Conservation (phyloP, 2,888 invertebrate species). For the Microplitis manilae region DNA sequence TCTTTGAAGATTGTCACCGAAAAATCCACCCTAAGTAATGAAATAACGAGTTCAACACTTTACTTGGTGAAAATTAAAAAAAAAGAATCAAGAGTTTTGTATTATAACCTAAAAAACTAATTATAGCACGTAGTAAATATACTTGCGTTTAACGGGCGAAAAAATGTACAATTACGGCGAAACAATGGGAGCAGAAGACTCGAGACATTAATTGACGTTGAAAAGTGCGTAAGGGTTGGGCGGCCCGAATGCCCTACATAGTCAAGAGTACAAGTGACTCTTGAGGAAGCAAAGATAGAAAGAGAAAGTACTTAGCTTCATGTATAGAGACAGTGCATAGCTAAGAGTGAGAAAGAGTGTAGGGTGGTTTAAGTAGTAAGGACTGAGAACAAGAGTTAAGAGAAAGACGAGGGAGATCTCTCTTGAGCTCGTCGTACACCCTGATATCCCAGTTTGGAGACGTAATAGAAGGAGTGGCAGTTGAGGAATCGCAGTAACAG, state of each 20-base stretch:
- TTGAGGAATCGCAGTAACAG: neutral
- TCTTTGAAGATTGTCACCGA: too few relatives aligned
- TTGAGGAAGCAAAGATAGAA: constrained; percentile 8
- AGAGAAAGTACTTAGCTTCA: constrained; percentile 20
- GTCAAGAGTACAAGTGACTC: constrained; percentile 29
- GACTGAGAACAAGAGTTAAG: constrained; percentile 13
- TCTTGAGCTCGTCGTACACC: constrained; percentile 6
- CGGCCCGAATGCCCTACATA: constrained; percentile 67
- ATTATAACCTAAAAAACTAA: neutral
- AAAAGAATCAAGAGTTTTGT: neutral
- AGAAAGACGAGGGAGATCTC: constrained; percentile 13
- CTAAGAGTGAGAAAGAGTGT: too few relatives aligned
- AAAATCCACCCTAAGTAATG: too few relatives aligned
- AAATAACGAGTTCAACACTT: neutral
- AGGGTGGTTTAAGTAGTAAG: constrained; percentile 8
- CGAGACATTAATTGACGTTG: constrained; percentile 17
- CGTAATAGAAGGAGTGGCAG: neutral
- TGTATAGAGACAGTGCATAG: constrained; percentile 28
- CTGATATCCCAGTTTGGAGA: constrained; percentile 7
- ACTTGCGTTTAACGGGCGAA: neutral
- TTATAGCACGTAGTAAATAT: neutral
- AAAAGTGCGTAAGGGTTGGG: constrained; percentile 64
- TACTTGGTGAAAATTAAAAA: neutral
- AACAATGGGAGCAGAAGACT: neutral
- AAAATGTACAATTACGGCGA: neutral